Evolutionary conservation across 2,797 vertebrate species (phyloP), one percentile per base, ranked within the genome.

Genomic region (Acanthurus lineatus): DNA sequence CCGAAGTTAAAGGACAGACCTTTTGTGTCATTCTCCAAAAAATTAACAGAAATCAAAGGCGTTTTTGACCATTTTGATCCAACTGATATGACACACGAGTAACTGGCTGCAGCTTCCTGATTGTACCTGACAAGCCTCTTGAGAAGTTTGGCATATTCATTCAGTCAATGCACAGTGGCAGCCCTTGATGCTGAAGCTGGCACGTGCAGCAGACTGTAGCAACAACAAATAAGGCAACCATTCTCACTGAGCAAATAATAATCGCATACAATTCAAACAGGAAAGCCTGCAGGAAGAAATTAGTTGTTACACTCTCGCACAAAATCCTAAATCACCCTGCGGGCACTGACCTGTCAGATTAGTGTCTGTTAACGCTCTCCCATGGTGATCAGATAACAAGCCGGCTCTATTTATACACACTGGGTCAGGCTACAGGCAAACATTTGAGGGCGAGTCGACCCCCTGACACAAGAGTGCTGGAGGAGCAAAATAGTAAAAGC

Each of bases 351-450:
- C 89, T 69, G 85, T 87, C 79, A 86, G 94, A 95, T 94, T 94
- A 94, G 85, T 63, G 77, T 86, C 84, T 84, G 85, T 81, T 90
- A 94, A 89, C 90, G 76, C 86, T 91, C 89, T 89, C 86, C 91
- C 90, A 87, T 92, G 86, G 86, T 90, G 91, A 91, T 93, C 92
- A 94, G 90, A 93, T 94, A 91, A 93, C 94, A 90, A 91, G 87
- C 81, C 15, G 79, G 71, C 86, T 86, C 93, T 95, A 95, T 95
- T 93, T 94, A 92, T 94, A 95, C 76, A 82, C 82, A 89, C 84
- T 85, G 86, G 92, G 90, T 94, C 93, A 95, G 84, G 69, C 88
- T 86, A 60, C n/a, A 78, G 80, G 77, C 84, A 86, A 85, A 79
- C 79, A 73, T 69, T 58, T 81, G 42, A 77, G 69, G 52, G 28